phyloP scores from a whole-genome alignment of 2,888 invertebrate species.

The Perizoma flavofasciatum region DNA sequence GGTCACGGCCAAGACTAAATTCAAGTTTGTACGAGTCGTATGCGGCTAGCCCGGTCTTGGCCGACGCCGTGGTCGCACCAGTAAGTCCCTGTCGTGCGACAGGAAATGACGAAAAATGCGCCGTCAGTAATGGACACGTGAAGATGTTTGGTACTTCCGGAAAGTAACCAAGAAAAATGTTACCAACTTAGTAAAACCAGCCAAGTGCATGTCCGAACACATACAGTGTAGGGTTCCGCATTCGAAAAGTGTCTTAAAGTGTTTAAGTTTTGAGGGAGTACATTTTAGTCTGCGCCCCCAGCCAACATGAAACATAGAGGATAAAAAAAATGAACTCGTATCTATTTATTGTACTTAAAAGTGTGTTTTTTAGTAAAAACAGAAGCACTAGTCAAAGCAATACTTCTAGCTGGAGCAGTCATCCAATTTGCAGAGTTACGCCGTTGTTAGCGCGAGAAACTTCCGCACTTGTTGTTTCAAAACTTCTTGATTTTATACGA shows the following conservation, averaged over 20 bases:
- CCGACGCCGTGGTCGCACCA: slow-evolving; percentile 8
- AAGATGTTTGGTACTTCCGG: slow-evolving; percentile 39
- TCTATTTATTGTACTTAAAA: too few species aligned
- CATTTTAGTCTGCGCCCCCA: too few species aligned
- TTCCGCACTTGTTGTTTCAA: slow-evolving; percentile 23
- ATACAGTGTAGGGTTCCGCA: neutral
- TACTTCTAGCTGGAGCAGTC: slow-evolving; percentile 25
- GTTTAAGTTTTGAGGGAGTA: too few species aligned
- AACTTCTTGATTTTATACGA: slow-evolving; percentile 30
- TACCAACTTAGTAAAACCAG: slow-evolving; percentile 13
- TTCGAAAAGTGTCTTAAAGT: neutral
- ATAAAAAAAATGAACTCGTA: too few species aligned
- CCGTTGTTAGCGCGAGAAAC: slow-evolving; percentile 29
- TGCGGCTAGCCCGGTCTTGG: neutral
- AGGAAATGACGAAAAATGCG: slow-evolving; percentile 61
- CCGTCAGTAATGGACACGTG: slow-evolving; percentile 51
- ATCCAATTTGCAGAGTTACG: slow-evolving; percentile 48
- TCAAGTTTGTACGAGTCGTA: too few species aligned
- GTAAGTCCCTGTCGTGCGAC: slow-evolving; percentile 30
- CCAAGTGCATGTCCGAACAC: neutral
- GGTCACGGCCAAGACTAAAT: too few species aligned
- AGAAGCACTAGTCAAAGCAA: slow-evolving; percentile 10
- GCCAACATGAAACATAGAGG: too few species aligned
- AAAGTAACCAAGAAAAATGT: slow-evolving; percentile 23
- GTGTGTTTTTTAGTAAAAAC: slow-evolving; percentile 1